These are phyloP conservation scores for mouse (Mus musculus) DNA, from an alignment of 2,113 vertebrate genomes.

Conservation along the genomic window DNA sequence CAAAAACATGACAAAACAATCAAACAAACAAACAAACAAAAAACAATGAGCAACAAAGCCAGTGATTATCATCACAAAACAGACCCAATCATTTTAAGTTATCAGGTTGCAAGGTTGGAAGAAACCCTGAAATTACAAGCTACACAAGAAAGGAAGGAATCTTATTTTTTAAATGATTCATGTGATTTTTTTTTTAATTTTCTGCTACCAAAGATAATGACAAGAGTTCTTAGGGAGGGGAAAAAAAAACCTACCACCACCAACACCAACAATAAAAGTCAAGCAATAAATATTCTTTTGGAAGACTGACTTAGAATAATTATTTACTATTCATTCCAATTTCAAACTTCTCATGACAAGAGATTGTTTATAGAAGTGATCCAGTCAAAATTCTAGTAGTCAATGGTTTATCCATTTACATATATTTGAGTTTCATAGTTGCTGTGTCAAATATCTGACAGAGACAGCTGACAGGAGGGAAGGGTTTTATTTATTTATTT, in stretches of 20 bases:
- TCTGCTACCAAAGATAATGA: background rate
- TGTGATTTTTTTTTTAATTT: background rate
- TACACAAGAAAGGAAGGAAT: background rate
- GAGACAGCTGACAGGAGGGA: background rate
- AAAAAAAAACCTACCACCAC: no score
- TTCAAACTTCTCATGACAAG: background rate
- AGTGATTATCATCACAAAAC: background rate
- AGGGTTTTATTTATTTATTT: no score
- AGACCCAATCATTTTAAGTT: background rate
- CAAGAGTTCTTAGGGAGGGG: background rate
- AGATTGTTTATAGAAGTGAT: background rate
- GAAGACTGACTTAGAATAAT: constrained; percentile 53
- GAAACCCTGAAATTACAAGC: background rate
- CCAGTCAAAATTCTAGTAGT: background rate
- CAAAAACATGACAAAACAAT: no score
- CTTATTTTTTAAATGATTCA: background rate
- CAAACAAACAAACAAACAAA: no score
- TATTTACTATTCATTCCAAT: constrained; percentile 44
- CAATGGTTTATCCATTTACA: background rate
- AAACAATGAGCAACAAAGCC: background rate
- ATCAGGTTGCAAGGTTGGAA: background rate
- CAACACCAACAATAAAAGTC: background rate
- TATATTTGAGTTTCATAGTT: constrained; percentile 10
- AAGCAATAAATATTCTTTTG: background rate
- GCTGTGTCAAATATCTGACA: background rate